phyloP scores from a whole-genome alignment of 2,888 invertebrate species.

The Eubasilissa splendida region DNA sequence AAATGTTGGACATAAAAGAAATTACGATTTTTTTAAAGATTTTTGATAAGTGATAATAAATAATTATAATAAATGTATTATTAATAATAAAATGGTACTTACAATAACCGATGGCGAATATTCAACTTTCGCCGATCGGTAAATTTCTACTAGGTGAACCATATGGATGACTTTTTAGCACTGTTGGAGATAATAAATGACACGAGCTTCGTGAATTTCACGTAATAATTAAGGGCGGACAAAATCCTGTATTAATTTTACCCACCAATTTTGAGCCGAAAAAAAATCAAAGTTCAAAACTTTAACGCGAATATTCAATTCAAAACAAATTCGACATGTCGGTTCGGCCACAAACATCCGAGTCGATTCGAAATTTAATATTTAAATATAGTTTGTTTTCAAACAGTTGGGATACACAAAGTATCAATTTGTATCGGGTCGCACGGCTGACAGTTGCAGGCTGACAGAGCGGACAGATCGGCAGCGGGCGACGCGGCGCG shows the following conservation, averaged over 20 bases:
- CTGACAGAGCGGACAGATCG: slow-evolving; percentile 7
- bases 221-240: slow-evolving; percentile 13
- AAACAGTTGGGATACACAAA: slow-evolving; percentile 22
- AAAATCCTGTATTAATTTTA: neutral
- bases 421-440: slow-evolving; percentile 15
- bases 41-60: no score
- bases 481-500: slow-evolving; percentile 62
- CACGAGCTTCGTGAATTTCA: slow-evolving; percentile 37
- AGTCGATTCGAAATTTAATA: neutral
- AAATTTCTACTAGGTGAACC: slow-evolving; percentile 87
- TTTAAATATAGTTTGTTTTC: neutral
- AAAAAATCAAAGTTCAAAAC: slow-evolving; percentile 27
- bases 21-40: neutral
- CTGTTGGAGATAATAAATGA: slow-evolving; percentile 43
- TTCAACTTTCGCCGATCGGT: slow-evolving; percentile 85
- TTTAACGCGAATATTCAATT: slow-evolving; percentile 8
- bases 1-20: neutral
- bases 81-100: slow-evolving; percentile 68
- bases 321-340: slow-evolving; percentile 5
- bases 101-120: slow-evolving; percentile 83
- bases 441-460: slow-evolving; percentile 20
- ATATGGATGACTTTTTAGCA: slow-evolving; percentile 76
- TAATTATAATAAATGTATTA: neutral
- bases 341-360: slow-evolving; percentile 32
- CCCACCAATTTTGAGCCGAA: neutral